phyloP scores from a whole-genome alignment of 2,113 vertebrate genomes.

The Ceuthmochares aereus region DNA sequence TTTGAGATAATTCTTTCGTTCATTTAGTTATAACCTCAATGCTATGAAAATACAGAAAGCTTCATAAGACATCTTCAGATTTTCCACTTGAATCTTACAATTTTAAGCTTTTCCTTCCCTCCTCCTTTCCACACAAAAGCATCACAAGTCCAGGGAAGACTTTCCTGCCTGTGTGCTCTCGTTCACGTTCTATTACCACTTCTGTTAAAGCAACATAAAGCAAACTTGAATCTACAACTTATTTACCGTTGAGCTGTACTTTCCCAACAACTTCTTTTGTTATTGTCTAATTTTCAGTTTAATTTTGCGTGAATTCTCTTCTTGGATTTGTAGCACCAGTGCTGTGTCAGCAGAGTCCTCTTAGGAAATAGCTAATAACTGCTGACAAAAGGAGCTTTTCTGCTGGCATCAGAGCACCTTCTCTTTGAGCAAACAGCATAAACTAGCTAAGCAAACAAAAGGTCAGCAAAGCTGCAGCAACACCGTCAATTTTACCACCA shows the following conservation, averaged over 20 bases:
- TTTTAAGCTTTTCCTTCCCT: neutral
- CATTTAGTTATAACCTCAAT: accelerated
- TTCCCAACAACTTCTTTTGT: neutral
- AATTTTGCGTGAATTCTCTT: neutral
- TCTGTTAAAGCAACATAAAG: neutral
- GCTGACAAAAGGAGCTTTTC: conserved; percentile 20
- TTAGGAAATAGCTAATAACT: neutral
- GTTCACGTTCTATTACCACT: neutral
- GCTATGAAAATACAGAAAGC: neutral
- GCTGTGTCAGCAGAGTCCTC: neutral
- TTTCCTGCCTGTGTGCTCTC: neutral
- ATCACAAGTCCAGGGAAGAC: neutral
- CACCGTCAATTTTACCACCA: accelerated
- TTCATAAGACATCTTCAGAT: neutral
- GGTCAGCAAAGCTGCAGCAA: neutral
- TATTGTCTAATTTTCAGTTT: neutral
- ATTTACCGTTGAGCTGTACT: neutral
- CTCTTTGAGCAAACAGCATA: neutral
- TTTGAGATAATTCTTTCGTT: neutral
- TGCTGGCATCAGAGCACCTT: neutral
- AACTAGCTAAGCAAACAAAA: neutral
- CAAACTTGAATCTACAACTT: neutral
- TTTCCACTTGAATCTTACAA: neutral
- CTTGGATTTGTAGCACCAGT: neutral
- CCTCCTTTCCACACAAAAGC: neutral